Percentiles rank a stretch among this genome's conserved stretches.
Conservation (phyloP, 2,888 invertebrate species). For the Meganola albula region DNA sequence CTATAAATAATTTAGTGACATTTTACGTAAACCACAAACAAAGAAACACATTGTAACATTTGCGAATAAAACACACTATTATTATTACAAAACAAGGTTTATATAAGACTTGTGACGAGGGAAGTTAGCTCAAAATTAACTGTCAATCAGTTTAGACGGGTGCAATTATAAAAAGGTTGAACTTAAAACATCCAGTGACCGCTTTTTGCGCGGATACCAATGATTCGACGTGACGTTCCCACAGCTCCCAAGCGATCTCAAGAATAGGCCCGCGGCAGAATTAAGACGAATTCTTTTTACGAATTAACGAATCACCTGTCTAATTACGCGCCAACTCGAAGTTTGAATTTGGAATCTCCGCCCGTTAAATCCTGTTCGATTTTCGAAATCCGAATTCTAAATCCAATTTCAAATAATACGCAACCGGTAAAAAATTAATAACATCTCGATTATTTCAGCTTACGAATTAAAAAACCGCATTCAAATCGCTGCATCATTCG, state of each 20-base stretch:
- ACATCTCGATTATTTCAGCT: too few relatives aligned
- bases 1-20: too few relatives aligned
- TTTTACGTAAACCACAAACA: too few relatives aligned
- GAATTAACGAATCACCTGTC: constrained; percentile 76
- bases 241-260: constrained; percentile 48
- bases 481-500: too few relatives aligned
- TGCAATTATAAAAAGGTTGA: constrained; percentile 43
- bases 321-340: constrained; percentile 58
- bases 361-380: constrained; percentile 9
- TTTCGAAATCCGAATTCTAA: constrained; percentile 24
- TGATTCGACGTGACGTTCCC: constrained; percentile 74
- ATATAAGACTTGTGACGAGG: constrained; percentile 19
- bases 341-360: constrained; percentile 46
- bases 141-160: constrained; percentile 33
- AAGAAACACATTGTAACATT: constrained; percentile 8
- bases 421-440: constrained; percentile 31
- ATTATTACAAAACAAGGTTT: constrained; percentile 7
- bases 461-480: too few relatives aligned
- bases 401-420: constrained; percentile 22
- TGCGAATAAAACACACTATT: constrained; percentile 9
- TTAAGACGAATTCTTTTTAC: constrained; percentile 64
- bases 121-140: constrained; percentile 32
- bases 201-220: constrained; percentile 69
- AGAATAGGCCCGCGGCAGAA: constrained; percentile 46
- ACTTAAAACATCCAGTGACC: constrained; percentile 39